Percentiles rank a stretch among this genome's conserved stretches.
Evolutionary conservation across 2,113 vertebrate genomes (phyloP).

Genomic region (Pristiophorus japonicus): DNA sequence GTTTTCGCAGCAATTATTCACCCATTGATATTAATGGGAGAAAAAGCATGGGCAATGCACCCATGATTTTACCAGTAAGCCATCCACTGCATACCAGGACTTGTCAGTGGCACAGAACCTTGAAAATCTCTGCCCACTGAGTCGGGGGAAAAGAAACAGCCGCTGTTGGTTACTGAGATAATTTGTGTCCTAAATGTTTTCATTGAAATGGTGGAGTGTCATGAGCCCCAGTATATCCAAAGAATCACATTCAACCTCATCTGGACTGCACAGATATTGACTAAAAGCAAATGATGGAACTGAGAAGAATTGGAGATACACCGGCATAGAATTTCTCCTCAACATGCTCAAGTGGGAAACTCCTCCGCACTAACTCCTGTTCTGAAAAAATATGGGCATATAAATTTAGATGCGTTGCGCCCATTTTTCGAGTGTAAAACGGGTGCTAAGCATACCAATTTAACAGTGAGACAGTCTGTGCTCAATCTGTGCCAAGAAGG

Average conservation of each 20-base stretch:
- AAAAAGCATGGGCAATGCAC: background rate
- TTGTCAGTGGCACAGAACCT: background rate
- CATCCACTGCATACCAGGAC: background rate
- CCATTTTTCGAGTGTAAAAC: background rate
- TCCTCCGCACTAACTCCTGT: background rate
- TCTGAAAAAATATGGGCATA: background rate
- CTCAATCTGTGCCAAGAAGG: background rate
- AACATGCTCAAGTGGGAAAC: background rate
- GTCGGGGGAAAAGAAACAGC: background rate
- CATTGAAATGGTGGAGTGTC: background rate
- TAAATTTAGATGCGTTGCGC: background rate
- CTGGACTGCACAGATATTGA: too few relatives aligned
- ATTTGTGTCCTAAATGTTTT: background rate
- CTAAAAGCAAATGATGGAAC: too few relatives aligned
- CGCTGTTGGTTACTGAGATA: background rate
- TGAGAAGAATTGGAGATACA: too few relatives aligned
- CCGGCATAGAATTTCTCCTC: background rate
- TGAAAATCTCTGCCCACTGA: background rate
- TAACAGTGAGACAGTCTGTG: background rate
- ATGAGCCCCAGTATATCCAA: background rate
- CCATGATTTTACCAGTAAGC: background rate
- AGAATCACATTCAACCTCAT: too few relatives aligned
- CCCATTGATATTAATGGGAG: background rate
- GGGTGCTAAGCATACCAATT: background rate
- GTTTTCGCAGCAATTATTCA: background rate